Conservation (phyloP, 37 sponge, comb jelly and placozoan genomes). For the Dysidea cf. avara region DNA sequence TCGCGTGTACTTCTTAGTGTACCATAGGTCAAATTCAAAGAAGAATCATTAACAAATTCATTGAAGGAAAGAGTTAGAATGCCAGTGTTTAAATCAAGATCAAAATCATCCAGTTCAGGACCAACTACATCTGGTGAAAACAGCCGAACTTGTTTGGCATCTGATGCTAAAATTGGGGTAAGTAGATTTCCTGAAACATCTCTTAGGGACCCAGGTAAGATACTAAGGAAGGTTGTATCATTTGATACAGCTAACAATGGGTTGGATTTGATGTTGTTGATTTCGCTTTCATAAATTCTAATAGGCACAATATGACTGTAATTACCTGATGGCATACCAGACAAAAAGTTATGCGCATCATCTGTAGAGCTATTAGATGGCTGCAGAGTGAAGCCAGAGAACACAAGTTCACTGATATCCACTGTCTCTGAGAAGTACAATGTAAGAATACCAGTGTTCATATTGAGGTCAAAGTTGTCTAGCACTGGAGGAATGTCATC, state of each 20-base stretch:
- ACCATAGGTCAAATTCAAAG: constrained; percentile 43
- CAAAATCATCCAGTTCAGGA: constrained; percentile 51
- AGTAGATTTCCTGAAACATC: constrained; percentile 71
- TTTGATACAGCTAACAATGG: constrained; percentile 45
- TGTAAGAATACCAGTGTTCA: constrained; percentile 57
- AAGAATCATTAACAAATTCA: constrained; percentile 55
- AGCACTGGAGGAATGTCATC: constrained; percentile 71
- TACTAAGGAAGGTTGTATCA: constrained; percentile 58
- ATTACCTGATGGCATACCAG: background rate
- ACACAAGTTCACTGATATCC: constrained; percentile 40
- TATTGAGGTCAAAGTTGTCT: constrained; percentile 61
- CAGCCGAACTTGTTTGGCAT: constrained; percentile 27
- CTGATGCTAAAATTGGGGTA: constrained; percentile 20
- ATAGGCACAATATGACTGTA: constrained; percentile 41
- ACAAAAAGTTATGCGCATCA: background rate
- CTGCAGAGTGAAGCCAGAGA: constrained; percentile 48
- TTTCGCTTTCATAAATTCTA: constrained; percentile 40
- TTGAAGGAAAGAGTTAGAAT: constrained; percentile 50
- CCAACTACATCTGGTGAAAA: constrained; percentile 53
- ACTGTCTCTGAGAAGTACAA: constrained; percentile 86
- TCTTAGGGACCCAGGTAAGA: constrained; percentile 27
- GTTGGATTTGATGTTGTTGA: constrained; percentile 67
- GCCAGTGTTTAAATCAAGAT: constrained; percentile 70
- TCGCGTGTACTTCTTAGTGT: constrained; percentile 28
- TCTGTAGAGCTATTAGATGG: background rate